These are phyloP conservation scores for Zaprionus bogoriensis DNA, from an alignment of 2,888 invertebrate genomes.

Conservation along the genomic window DNA sequence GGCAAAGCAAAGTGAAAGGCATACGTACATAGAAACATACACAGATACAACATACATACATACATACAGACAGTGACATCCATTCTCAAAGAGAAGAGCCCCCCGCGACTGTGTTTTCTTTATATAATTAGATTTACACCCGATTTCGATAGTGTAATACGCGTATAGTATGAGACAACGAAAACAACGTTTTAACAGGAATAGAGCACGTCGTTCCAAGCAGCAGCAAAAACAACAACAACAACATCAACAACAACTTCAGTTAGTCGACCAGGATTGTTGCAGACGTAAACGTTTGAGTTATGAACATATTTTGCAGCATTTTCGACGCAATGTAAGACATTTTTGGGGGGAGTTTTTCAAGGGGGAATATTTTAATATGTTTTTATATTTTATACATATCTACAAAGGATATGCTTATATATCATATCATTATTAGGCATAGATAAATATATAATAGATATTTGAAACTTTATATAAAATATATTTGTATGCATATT, in stretches of 20 bases:
- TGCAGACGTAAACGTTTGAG: conserved; percentile 60
- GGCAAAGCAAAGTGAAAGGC: too few species aligned
- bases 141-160: conserved; percentile 1
- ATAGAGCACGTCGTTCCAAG: conserved; percentile 42
- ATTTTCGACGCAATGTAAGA: conserved; percentile 67
- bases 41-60: not conserved
- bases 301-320: conserved; percentile 65
- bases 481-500: not conserved
- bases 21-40: too few species aligned
- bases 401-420: too few species aligned
- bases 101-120: conserved; percentile 28
- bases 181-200: conserved; percentile 43
- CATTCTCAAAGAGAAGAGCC: not conserved
- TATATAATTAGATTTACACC: conserved; percentile 55
- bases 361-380: not conserved
- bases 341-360: not conserved
- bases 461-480: not conserved
- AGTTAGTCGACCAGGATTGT: conserved; percentile 50
- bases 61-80: not conserved
- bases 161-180: conserved; percentile 69
- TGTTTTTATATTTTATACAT: too few species aligned
- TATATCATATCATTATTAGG: too few species aligned
- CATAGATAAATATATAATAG: not conserved
- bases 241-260: conserved; percentile 2
- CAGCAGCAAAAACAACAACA: conserved; percentile 17